Evolutionary conservation across 2,888 invertebrate species (phyloP), one percentile per base, ranked within the genome.

Genomic region (Dynastes grantii): DNA sequence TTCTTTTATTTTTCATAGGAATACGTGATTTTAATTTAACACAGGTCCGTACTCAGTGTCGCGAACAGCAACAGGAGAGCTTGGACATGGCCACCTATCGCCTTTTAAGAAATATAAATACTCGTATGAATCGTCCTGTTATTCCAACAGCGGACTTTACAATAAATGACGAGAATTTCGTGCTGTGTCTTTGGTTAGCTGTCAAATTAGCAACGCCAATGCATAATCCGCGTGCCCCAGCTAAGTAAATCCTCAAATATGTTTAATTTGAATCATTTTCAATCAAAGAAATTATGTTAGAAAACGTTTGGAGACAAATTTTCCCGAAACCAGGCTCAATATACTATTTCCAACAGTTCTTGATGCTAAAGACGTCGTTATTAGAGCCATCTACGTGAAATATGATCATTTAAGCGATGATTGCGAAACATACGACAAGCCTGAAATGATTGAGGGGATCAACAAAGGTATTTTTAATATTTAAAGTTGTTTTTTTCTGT

Each of bases 391-490:
- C 80, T 91, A 91, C 87, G 82, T 90, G 2, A 90, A 87, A 79
- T 92, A 90, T 82, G 91, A 92, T 83, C 91, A 92, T 83, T 88
- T 90, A 61, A 91, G 91, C 81, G 91, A 91, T 82, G 88, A 88
- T 51, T 89, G 90, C 81, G 84, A 83, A 13, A 89, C 81, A 8
- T 87, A 80, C 76, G 16, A 78, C 1, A 76, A 77, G 53, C 85
- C 85, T 0, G 6, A 65, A 11, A 53, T 80, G 13, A 80, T 82
- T 2, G 64, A 71, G 32, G 65, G 80, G 13, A 80, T 81, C 61
- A 49, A 64, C 9, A 68, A 75, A 78, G 80, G 84, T 84, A 16
- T 32, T 13, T 1, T 16, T 16, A 45, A 16, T 1, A 8, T 1
- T 53, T 2, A 16, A 53, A 5, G n/a, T 5, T 29, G 6, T 49